Evolutionary conservation across 2,113 vertebrate genomes (phyloP).

Genomic region (Sinocyclocheilus anshuiensis): DNA sequence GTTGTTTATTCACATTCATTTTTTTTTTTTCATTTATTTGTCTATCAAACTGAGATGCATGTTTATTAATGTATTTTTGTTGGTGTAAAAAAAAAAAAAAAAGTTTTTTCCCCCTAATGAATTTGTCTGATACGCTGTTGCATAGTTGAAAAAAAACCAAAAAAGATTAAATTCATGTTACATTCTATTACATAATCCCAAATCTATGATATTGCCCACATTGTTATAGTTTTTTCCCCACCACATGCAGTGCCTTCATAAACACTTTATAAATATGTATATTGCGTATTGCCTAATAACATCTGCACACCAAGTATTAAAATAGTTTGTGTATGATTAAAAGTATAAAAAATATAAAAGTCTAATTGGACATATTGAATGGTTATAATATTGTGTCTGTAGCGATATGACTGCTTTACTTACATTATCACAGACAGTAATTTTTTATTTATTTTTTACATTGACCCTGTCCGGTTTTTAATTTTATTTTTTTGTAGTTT

Average conservation of each 20-base stretch:
- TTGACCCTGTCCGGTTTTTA: neutral
- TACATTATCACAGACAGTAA: too few species aligned
- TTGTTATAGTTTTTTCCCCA: neutral
- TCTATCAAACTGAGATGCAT: neutral
- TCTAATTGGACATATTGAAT: too few species aligned
- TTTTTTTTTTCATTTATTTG: neutral
- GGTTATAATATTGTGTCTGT: too few species aligned
- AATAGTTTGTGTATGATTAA: too few species aligned
- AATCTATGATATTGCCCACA: neutral
- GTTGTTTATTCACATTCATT: too few species aligned
- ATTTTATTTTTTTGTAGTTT: too few species aligned
- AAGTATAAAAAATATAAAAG: too few species aligned
- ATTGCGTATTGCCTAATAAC: too few species aligned
- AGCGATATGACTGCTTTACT: too few species aligned
- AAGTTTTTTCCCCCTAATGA: neutral
- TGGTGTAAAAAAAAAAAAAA: neutral
- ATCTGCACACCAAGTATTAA: too few species aligned
- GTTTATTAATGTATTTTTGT: neutral
- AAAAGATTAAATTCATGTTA: neutral
- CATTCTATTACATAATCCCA: neutral
- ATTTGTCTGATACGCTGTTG: neutral
- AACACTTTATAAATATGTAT: too few species aligned
- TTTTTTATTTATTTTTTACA: neutral
- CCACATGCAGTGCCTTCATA: too few species aligned
- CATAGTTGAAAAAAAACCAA: neutral